Conservation (phyloP, 2,888 invertebrate genomes). For the Meiosimyza decipiens region DNA sequence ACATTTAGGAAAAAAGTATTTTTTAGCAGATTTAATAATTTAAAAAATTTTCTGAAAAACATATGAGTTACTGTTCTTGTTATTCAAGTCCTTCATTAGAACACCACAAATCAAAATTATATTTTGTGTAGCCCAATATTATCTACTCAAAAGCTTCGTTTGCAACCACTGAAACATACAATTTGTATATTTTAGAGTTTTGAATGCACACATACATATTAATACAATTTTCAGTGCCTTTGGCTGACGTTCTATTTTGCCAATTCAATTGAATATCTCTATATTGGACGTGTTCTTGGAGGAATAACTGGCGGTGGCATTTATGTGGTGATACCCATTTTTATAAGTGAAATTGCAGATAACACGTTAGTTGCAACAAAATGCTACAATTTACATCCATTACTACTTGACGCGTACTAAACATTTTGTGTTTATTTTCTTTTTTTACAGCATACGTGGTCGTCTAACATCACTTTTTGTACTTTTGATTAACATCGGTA, state of each 20-base stretch:
- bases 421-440: neutral
- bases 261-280: constrained; percentile 55
- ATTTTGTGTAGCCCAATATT: too few species aligned
- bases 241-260: constrained; percentile 61
- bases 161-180: too few species aligned
- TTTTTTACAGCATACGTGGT: constrained; percentile 55
- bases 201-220: neutral
- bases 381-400: neutral
- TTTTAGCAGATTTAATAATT: too few species aligned
- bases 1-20: too few species aligned
- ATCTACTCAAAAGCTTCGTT: too few species aligned
- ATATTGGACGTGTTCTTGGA: constrained; percentile 57
- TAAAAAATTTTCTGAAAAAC: too few species aligned
- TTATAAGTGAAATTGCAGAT: constrained; percentile 63
- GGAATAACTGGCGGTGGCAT: constrained; percentile 63
- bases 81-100: too few species aligned
- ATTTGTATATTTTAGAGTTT: too few species aligned
- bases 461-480: constrained; percentile 55
- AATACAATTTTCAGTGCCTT: constrained; percentile 52
- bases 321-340: constrained; percentile 59
- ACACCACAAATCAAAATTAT: too few species aligned
- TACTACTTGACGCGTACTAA: neutral
- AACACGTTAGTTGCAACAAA: constrained; percentile 55
- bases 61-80: too few species aligned
- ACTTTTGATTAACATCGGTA: constrained; percentile 57